Base-by-base conservation (phyloP, 2,888 invertebrate genomes). In the Eulithis testata region DNA sequence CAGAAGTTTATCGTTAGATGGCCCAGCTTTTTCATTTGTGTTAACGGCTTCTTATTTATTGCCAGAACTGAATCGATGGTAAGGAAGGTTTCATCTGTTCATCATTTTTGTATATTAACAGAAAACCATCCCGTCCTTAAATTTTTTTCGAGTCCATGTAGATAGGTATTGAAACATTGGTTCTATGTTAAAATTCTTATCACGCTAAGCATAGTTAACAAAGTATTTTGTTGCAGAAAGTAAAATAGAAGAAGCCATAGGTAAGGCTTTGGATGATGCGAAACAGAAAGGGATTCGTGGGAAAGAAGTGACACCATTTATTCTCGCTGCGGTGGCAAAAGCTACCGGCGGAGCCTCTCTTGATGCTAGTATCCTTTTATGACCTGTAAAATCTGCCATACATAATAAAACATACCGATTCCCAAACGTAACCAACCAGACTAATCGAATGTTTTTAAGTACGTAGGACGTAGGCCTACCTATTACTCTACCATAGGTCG, bases 271-370 rank as follows among this genome's bases (percentile, higher is more conserved):
- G 58, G 75, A 87, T 56, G 94, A 95, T 74, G 96, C 96, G 0
- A 87, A 93, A 68, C 76, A 80, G 44, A 88, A 91, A 63, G 94
- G 94, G 1, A 94, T 99, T 52, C 82, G 79, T 4, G 99, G 99
- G 2, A 98, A 98, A 88, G 95, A 97, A 75, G 95, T 99, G 8
- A 99, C 99, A 0, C 99, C 99, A 1, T 99, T 96, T 87, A 94
- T 99, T 40, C 91, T 99, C 44, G 89, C 95, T 47, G 94, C 95
- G 75, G 96, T 99, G 31, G 95, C 96, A 31, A 91, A 95, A 72
- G 93, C 97, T n/a, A 99, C 99, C 0, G 85, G 91, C 11, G 99
- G 99, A 45, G 94, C 94, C 75, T 98, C 98, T 12, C 94, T 99
- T 45, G 83, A 91, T 81, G 95, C 98, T 44, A 99, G 98, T 98